Conservation (phyloP, 2,888 invertebrate genomes). For the Eilema depressum region DNA sequence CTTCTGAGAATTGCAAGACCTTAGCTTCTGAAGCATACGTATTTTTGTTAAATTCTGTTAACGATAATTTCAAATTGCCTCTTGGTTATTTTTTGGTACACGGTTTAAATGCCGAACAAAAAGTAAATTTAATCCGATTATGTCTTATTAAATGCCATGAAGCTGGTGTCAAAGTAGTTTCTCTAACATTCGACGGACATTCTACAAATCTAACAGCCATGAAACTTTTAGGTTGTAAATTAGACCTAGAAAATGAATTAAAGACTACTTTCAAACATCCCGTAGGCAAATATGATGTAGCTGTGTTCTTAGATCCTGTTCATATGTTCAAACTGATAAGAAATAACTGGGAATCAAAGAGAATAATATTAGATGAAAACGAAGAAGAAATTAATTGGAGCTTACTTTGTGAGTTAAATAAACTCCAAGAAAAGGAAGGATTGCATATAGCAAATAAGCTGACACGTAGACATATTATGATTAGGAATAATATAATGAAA, state of each 20-base stretch:
- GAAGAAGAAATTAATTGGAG: too few relatives aligned
- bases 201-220: not conserved
- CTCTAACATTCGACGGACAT: not conserved
- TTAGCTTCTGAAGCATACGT: too few relatives aligned
- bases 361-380: not conserved
- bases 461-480: not conserved
- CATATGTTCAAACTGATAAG: not conserved
- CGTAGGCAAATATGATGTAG: not conserved
- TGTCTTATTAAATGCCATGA: too few relatives aligned
- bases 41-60: not conserved
- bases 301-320: not conserved
- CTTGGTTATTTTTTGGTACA: not conserved
- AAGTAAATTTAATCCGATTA: too few relatives aligned
- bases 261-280: not conserved
- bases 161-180: not conserved
- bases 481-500: not conserved
- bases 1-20: too few relatives aligned
- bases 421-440: too few relatives aligned
- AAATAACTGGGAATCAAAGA: not conserved
- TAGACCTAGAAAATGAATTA: not conserved
- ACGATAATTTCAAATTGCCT: not conserved
- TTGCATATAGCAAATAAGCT: too few relatives aligned
- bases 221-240: not conserved
- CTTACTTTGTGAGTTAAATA: too few relatives aligned
- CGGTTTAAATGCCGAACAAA: not conserved